Evolutionary conservation across 2,888 invertebrate genomes (phyloP), one percentile per base, ranked within the genome.

Genomic region (Machimus atricapillus): DNA sequence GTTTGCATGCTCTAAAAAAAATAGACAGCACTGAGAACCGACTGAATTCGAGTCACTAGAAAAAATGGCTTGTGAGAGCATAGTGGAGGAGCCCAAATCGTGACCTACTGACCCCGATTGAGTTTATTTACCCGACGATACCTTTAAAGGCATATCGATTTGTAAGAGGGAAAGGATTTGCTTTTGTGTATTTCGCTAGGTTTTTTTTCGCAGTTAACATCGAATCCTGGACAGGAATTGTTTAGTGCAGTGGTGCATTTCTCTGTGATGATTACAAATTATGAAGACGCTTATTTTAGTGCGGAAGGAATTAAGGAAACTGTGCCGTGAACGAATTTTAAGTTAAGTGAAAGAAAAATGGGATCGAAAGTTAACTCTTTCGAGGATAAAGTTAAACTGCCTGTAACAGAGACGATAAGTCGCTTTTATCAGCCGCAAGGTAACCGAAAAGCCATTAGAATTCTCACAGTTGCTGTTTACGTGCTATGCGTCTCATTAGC

Each of bases 401-500:
- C 92, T 89, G 91, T 92, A 85, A 92, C 92, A 89, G 92, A 92
- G 90, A 92, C 92, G 88, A 91, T 92, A 89, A 92, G 92, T 89
- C 91, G 92, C 87, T 91, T 92, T 89, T 93, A 93, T 90, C 96
- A 96, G 92, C 96, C 96, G 89, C 97, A 97, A 92, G 96, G 96
- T 91, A 96, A 96, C 92, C 96, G 97, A 93, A 97, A 98, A 93
- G 95, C 96, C 93, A 96, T 98, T 89, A 95, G 98, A 89, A 96
- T 98, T 90, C 94, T 98, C 91, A 98, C 98, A 31, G 98, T 98
- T 89, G 95, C 98, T 90, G 97, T 98, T 85, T 98, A 98, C 93
- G 96, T 98, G 89, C 96, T 98, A 92, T 97, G 97, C 92, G 98
- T 98, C 90, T 98, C 98, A 76, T 94, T 98, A 91, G 98, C 98